Percentiles rank a stretch among this genome's conserved stretches.
These are phyloP conservation scores for Dendrophyllia cribrosa DNA, from an alignment of 64 coral and sea anemone species.

Conservation along the genomic window DNA sequence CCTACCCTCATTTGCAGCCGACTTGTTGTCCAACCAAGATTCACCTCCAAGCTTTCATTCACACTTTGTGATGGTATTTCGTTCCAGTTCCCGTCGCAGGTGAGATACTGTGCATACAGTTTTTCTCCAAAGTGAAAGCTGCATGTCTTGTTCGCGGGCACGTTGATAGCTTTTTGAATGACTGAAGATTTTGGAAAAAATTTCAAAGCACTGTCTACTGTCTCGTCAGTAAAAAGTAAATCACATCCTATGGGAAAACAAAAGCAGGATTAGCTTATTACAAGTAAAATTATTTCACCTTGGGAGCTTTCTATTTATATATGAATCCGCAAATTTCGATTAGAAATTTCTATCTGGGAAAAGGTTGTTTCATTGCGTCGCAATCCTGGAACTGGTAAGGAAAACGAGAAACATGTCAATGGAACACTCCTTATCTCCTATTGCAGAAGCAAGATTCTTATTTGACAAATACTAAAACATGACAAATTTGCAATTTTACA, in stretches of 20 bases:
- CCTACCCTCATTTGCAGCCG: background rate
- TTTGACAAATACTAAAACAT: too few species aligned
- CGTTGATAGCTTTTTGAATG: background rate
- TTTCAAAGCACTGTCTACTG: background rate
- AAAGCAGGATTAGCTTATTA: too few species aligned
- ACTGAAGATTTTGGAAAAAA: background rate
- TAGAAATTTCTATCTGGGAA: too few species aligned
- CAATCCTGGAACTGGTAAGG: too few species aligned
- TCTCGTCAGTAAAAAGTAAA: background rate
- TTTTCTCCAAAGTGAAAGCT: background rate
- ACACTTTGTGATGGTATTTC: background rate
- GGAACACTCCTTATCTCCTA: too few species aligned
- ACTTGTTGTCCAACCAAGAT: background rate
- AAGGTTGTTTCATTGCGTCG: too few species aligned
- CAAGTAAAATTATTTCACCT: too few species aligned
- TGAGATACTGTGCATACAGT: background rate
- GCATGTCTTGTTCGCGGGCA: background rate
- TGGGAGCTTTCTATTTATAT: too few species aligned
- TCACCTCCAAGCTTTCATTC: background rate
- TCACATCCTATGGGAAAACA: background rate
- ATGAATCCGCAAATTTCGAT: too few species aligned
- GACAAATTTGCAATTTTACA: too few species aligned
- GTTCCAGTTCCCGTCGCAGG: conserved; percentile 15
- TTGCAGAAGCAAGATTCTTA: too few species aligned
- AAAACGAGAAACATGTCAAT: too few species aligned